phyloP scores from a whole-genome alignment of 2,797 vertebrate species.

The Aulostomus chinensis region DNA sequence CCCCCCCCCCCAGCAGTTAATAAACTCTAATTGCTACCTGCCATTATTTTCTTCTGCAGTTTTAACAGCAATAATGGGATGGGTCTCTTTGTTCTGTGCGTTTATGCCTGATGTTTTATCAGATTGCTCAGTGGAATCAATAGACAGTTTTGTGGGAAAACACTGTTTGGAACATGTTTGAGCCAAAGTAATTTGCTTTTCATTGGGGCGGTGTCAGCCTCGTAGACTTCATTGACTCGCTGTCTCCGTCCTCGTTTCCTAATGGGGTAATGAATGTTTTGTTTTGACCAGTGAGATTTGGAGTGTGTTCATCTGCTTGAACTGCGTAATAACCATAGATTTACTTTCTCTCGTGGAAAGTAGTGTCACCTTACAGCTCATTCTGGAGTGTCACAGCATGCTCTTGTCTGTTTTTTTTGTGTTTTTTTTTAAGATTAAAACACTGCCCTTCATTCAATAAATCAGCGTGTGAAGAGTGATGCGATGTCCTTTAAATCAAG shows the following conservation, averaged over 20 bases:
- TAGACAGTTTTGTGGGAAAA: slow-evolving; percentile 9
- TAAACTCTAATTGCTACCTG: no score
- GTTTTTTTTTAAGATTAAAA: no score
- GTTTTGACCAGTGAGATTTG: not conserved
- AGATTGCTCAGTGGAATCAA: not conserved
- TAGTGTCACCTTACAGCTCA: no score
- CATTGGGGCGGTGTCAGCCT: slow-evolving; percentile 6
- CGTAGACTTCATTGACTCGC: not conserved
- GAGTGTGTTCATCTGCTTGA: not conserved
- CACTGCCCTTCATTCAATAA: no score
- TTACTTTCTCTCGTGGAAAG: no score
- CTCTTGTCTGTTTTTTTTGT: no score
- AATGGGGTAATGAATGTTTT: slow-evolving; percentile 10
- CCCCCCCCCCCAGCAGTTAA: no score
- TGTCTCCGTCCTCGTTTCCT: slow-evolving; percentile 7
- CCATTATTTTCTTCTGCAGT: no score
- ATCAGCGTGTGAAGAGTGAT: not conserved
- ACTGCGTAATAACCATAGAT: not conserved
- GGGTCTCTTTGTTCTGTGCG: no score
- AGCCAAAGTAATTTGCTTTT: slow-evolving; percentile 53
- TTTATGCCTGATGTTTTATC: not conserved
- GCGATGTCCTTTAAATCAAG: slow-evolving; percentile 22
- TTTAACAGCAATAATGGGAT: no score
- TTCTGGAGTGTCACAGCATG: no score
- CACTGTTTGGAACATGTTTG: slow-evolving; percentile 30